phyloP scores from a whole-genome alignment of 1,140 invertebrate genomes.

The Stratiolaelaps scimitus region DNA sequence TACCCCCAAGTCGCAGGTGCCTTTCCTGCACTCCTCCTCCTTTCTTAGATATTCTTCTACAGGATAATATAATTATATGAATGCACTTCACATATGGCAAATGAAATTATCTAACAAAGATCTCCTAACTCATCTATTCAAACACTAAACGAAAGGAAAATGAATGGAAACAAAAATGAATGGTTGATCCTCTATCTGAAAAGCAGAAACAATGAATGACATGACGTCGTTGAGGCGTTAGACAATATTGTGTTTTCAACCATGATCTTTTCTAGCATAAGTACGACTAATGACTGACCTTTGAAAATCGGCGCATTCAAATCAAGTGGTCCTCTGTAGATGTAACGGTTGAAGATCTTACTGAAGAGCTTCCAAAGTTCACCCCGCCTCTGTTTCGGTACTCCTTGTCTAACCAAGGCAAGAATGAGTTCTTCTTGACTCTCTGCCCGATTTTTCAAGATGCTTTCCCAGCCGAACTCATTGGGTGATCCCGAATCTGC shows the following conservation, averaged over 20 bases:
- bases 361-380: conserved; percentile 76
- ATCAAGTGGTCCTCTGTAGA: conserved; percentile 1
- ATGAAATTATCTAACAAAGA: too few species aligned
- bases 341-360: conserved; percentile 19
- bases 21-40: too few species aligned
- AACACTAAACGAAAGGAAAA: background rate
- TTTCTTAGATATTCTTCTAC: too few species aligned
- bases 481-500: conserved; percentile 1
- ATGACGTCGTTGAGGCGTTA: too few species aligned
- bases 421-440: conserved; percentile 8
- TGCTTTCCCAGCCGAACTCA: conserved; percentile 8
- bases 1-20: too few species aligned
- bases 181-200: too few species aligned
- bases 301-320: conserved; percentile 11
- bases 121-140: background rate
- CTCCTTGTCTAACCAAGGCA: conserved; percentile 48
- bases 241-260: too few species aligned
- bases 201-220: too few species aligned
- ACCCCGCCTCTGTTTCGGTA: conserved; percentile 69
- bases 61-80: too few species aligned
- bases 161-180: background rate
- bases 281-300: background rate
- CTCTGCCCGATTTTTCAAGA: conserved; percentile 22
- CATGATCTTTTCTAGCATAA: background rate
- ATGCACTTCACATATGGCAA: too few species aligned